Evolutionary conservation across 1,140 invertebrate species (phyloP).

Genomic region (Sycophila sp.): DNA sequence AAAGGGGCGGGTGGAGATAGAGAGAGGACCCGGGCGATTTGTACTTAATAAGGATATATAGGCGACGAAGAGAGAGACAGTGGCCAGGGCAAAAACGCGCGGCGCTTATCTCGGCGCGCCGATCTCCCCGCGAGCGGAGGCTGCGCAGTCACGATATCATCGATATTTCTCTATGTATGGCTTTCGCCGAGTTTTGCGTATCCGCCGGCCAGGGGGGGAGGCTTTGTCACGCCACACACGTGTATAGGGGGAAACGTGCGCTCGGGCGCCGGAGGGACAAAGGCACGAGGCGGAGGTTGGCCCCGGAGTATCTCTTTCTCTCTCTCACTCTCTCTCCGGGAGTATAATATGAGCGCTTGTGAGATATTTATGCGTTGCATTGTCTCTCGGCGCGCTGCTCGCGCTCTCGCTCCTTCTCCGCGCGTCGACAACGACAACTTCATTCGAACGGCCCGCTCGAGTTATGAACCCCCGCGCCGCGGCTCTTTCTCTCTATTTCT

Average conservation of each 20-base stretch:
- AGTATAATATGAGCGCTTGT: constrained; percentile 55
- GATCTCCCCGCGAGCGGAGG: constrained; percentile 6
- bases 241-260: constrained; percentile 39
- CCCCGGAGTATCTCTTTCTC: constrained; percentile 46
- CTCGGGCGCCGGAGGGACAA: constrained; percentile 18
- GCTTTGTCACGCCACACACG: constrained; percentile 34
- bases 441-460: constrained; percentile 52
- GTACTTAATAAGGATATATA: constrained; percentile 31
- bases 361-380: constrained; percentile 64
- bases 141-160: constrained; percentile 22
- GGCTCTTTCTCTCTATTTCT: background rate
- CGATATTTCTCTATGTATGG: constrained; percentile 37
- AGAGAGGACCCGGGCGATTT: constrained; percentile 6
- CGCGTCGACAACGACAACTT: constrained; percentile 62
- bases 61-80: background rate
- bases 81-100: constrained; percentile 5
- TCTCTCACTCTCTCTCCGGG: no score
- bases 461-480: constrained; percentile 53
- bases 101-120: background rate
- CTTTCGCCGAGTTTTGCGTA: constrained; percentile 34
- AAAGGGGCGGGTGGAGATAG: no score
- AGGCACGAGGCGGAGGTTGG: background rate
- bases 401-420: constrained; percentile 37
- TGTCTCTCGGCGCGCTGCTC: constrained; percentile 49
- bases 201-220: background rate